phyloP scores from a whole-genome alignment of 2,888 invertebrate species.

The Campoplex capitator region DNA sequence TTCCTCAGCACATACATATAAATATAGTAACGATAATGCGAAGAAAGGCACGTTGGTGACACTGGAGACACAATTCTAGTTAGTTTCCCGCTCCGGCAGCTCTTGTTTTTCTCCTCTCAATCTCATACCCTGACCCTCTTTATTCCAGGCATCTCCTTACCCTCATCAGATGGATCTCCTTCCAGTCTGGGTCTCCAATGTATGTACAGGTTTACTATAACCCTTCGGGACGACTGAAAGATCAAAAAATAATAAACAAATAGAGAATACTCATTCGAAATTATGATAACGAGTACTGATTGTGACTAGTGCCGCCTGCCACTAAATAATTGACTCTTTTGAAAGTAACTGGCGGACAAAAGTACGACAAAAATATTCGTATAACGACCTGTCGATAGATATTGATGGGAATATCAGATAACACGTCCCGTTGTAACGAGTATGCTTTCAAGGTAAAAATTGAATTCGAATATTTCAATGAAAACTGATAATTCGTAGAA shows the following conservation, averaged over 20 bases:
- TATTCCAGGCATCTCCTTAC: conserved; percentile 47
- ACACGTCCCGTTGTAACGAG: not conserved
- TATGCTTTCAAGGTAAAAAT: not conserved
- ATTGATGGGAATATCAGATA: not conserved
- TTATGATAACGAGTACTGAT: not conserved
- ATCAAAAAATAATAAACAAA: not conserved
- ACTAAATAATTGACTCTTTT: not conserved
- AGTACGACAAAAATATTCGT: not conserved
- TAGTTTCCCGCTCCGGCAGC: conserved; percentile 72
- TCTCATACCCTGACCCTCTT: conserved; percentile 46
- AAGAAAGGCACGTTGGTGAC: conserved; percentile 68
- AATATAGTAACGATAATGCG: conserved; percentile 33
- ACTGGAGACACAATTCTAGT: conserved; percentile 77
- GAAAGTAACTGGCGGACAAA: too few relatives aligned
- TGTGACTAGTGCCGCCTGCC: not conserved
- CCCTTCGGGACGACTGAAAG: not conserved
- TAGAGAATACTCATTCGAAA: not conserved
- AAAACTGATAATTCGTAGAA: not conserved
- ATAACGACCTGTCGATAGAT: not conserved
- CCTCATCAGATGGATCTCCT: conserved; percentile 50
- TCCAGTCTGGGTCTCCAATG: not conserved
- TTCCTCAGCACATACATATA: conserved; percentile 16
- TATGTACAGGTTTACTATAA: not conserved
- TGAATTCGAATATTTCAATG: not conserved
- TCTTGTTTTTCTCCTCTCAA: conserved; percentile 55